Evolutionary conservation across 2,888 invertebrate species (phyloP).

Genomic region (Syrista parreyssii): DNA sequence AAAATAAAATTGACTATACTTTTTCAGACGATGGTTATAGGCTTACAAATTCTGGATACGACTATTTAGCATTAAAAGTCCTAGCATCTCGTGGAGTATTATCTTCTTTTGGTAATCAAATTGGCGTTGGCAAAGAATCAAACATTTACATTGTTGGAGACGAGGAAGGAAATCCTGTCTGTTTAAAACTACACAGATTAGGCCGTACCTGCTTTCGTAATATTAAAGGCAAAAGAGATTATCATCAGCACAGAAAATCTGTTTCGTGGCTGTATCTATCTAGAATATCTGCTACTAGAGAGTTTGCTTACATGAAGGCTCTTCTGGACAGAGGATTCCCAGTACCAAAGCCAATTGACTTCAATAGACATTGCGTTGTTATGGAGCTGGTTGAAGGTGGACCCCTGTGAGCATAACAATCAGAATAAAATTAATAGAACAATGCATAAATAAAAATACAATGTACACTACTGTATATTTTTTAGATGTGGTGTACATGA

Average conservation of each 20-base stretch:
- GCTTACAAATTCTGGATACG: slow-evolving; percentile 95
- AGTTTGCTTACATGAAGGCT: slow-evolving; percentile 98
- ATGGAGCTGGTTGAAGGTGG: slow-evolving; percentile 92
- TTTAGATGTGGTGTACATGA: slow-evolving; percentile 72
- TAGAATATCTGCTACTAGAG: slow-evolving; percentile 95
- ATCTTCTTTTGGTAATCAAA: slow-evolving; percentile 94
- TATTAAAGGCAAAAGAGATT: slow-evolving; percentile 95
- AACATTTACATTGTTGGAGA: slow-evolving; percentile 93
- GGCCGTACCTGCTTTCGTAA: slow-evolving; percentile 97
- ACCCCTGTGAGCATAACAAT: slow-evolving; percentile 74
- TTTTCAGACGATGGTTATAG: slow-evolving; percentile 93
- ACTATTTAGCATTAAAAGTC: slow-evolving; percentile 93
- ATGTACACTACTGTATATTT: background rate
- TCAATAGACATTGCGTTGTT: slow-evolving; percentile 94
- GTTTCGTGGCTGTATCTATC: slow-evolving; percentile 97
- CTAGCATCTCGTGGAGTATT: slow-evolving; percentile 83
- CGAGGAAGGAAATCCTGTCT: slow-evolving; percentile 81
- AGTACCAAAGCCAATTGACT: slow-evolving; percentile 94
- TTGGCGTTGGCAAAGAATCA: slow-evolving; percentile 98
- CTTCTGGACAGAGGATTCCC: slow-evolving; percentile 91
- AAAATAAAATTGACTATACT: background rate
- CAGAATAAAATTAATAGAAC: background rate
- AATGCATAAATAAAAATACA: slow-evolving; percentile 2
- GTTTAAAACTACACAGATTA: slow-evolving; percentile 92
- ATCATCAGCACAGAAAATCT: slow-evolving; percentile 89